phyloP scores from a whole-genome alignment of 2,797 vertebrate species.

The Hoplostethus mediterraneus region DNA sequence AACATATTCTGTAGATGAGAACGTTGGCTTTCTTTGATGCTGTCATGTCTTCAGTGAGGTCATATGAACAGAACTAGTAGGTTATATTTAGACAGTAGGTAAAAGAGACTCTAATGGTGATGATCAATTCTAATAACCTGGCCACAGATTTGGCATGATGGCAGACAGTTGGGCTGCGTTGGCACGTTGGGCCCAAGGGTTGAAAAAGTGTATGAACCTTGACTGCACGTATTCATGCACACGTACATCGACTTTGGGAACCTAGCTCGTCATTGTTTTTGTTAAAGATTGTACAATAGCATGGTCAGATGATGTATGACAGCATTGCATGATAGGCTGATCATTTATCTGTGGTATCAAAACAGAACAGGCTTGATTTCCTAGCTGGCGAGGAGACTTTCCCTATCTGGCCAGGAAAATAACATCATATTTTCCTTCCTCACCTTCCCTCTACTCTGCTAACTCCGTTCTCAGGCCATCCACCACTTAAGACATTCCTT shows the following conservation, averaged over 20 bases:
- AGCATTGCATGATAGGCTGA: conserved; percentile 53
- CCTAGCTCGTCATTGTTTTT: background rate
- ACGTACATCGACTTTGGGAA: conserved; percentile 20
- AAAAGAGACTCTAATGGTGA: no score
- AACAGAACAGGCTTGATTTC: conserved; percentile 69
- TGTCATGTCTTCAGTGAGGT: no score
- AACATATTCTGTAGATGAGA: no score
- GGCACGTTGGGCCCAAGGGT: background rate
- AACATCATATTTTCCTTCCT: conserved; percentile 80
- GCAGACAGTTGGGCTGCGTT: conserved; percentile 4
- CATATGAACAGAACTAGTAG: no score
- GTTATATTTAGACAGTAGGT: no score
- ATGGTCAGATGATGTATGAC: conserved; percentile 54
- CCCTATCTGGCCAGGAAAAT: conserved; percentile 82
- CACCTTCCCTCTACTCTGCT: conserved; percentile 70
- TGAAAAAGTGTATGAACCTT: conserved; percentile 27
- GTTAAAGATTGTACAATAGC: conserved; percentile 42
- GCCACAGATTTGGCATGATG: no score
- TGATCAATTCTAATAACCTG: no score
- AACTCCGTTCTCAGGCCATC: conserved; percentile 50
- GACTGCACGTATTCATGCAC: background rate
- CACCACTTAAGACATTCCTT: conserved; percentile 29
- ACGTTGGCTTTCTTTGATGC: no score
- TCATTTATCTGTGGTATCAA: conserved; percentile 80
- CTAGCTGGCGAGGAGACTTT: conserved; percentile 71